phyloP scores from a whole-genome alignment of 2,797 vertebrate species.

The Pteropus rufus region DNA sequence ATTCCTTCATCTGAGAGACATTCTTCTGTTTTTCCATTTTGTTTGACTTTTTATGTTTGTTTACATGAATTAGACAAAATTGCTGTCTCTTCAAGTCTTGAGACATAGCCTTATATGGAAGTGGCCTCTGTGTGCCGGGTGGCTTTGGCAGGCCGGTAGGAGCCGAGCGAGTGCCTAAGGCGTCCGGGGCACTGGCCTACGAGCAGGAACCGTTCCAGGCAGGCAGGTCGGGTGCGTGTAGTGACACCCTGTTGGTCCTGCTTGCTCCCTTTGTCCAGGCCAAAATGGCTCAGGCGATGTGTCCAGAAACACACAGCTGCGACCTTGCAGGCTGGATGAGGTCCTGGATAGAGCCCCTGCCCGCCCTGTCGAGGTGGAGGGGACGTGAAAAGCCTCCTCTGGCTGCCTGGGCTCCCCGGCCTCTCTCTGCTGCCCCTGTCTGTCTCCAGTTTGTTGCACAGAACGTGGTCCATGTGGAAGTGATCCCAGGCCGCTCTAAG shows the following conservation, averaged over 20 bases:
- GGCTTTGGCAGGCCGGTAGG: neutral
- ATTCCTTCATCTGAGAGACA: neutral
- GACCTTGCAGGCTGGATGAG: neutral
- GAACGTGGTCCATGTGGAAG: rapidly evolving
- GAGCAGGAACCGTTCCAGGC: no score
- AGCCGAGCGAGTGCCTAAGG: rapidly evolving
- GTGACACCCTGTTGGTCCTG: neutral
- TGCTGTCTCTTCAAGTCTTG: neutral
- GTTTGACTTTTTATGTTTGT: neutral
- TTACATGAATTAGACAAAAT: neutral
- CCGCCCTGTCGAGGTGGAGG: neutral
- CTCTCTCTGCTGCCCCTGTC: neutral
- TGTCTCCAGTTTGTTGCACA: no score
- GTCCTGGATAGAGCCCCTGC: neutral
- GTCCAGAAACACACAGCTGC: neutral
- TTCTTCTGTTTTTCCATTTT: neutral
- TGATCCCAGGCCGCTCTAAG: rapidly evolving
- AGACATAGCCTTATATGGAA: no score
- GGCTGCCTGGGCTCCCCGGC: neutral
- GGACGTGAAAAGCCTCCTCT: no score
- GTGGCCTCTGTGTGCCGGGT: no score
- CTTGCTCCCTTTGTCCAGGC: neutral
- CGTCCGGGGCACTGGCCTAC: neutral
- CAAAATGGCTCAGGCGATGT: neutral
- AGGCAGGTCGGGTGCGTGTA: neutral